Base-by-base conservation (phyloP, 2,888 invertebrate species). In the Nemurella pictetii region DNA sequence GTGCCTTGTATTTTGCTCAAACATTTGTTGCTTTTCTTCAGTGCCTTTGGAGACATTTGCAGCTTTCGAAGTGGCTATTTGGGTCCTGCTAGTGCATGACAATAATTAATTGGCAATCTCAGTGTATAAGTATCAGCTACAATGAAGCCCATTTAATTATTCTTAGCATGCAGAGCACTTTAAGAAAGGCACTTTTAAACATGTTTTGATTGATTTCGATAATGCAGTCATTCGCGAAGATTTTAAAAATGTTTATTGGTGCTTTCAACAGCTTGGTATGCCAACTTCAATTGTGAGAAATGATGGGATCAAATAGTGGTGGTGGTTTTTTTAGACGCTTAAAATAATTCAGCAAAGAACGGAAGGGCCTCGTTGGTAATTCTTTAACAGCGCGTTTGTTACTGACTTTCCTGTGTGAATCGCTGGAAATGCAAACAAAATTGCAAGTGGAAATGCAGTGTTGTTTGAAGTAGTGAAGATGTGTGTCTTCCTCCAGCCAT, bases 191-290 rank as follows among this genome's bases (percentile, higher is more conserved):
- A 82, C 82, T 26, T 82, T 82, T 82, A 82, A 82, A 82, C 55
- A 82, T 82, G 55, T 82, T 82, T 82, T 82, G 82, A 82, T 72
- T 72, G 82, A 55, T 26, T 72, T 82, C 29, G 28, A 82, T 12
- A 55, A 20, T 82, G 72, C 20, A 75, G 75, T 75, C 28, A 2
- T 27, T 75, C n/a, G 55, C 27, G 55, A 55, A 25, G 55, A 82
- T 55, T 82, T 82, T 72, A 82, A 82, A 82, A 82, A 82, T 82
- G 82, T 82, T 82, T 82, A 82, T 25, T 82, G 82, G 73, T 82
- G 82, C 82, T 82, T 82, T 80, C 32, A 80, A 55, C 55, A 55
- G 55, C 20, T 20, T 55, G 20, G 55, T 12, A 55, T 55, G 20
- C 55, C 55, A 55, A 55, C 55, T 55, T 55, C 3, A 55, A 55